These are phyloP conservation scores for Apamea crenata DNA, from an alignment of 2,888 invertebrate genomes.

Conservation along the genomic window DNA sequence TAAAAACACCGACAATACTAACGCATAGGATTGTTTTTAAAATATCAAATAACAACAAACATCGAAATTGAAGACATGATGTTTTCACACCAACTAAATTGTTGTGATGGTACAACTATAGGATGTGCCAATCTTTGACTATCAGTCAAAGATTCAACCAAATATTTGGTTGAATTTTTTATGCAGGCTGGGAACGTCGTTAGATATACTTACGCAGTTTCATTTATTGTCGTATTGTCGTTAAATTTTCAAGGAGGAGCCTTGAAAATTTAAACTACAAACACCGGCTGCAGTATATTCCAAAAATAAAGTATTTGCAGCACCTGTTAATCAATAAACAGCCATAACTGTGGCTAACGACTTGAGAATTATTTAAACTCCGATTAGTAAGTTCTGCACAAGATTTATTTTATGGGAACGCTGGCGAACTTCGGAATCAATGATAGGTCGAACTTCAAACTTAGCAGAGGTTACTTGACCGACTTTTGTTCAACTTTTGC, in stretches of 20 bases:
- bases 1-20: too few species aligned
- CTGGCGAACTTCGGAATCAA: slow-evolving; percentile 55
- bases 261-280: too few species aligned
- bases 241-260: too few species aligned
- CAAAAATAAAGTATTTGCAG: slow-evolving; percentile 6
- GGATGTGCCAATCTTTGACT: not conserved
- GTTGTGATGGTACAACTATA: not conserved
- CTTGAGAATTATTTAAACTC: slow-evolving; percentile 56
- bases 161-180: too few species aligned
- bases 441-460: slow-evolving; percentile 58
- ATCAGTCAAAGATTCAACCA: too few species aligned
- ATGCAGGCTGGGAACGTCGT: not conserved
- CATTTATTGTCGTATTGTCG: not conserved
- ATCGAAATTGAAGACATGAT: not conserved
- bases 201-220: not conserved
- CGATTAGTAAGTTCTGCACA: slow-evolving; percentile 61
- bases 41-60: not conserved
- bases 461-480: slow-evolving; percentile 58
- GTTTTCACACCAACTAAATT: not conserved
- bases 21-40: not conserved
- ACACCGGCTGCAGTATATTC: not conserved
- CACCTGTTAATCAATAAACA: slow-evolving; percentile 36
- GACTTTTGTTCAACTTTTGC: slow-evolving; percentile 47
- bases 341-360: slow-evolving; percentile 36
- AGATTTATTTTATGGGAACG: slow-evolving; percentile 59